phyloP scores from a whole-genome alignment of 2,113 vertebrate species.

The Patagioenas fasciata region DNA sequence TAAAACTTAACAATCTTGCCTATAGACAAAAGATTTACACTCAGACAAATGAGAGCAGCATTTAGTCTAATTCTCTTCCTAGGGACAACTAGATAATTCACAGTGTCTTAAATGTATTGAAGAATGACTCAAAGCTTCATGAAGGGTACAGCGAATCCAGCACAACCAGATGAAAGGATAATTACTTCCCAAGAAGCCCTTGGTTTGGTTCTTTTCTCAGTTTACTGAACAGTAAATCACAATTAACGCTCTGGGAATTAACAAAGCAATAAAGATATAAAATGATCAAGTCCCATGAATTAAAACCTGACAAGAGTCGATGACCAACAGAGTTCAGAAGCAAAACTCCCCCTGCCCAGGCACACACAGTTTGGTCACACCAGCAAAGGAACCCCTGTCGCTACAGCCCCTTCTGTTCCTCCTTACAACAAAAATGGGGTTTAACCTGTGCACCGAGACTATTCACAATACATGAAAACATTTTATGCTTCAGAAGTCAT shows the following conservation, averaged over 20 bases:
- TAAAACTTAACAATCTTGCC: background rate
- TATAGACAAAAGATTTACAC: background rate
- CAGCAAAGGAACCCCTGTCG: background rate
- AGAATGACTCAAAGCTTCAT: background rate
- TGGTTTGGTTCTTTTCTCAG: background rate
- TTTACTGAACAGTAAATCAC: background rate
- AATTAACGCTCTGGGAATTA: background rate
- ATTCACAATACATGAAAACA: rapidly evolving
- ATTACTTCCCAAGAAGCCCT: background rate
- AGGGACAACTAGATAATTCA: background rate
- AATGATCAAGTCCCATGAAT: background rate
- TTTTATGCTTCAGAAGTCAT: background rate
- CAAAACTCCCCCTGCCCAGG: background rate
- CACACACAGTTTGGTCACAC: background rate
- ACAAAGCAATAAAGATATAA: background rate
- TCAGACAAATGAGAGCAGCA: background rate
- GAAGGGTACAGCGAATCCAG: background rate
- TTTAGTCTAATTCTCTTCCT: background rate
- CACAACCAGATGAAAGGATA: background rate
- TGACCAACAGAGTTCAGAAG: background rate
- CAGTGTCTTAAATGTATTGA: background rate
- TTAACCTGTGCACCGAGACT: background rate
- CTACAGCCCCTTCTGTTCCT: background rate
- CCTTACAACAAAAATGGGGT: background rate
- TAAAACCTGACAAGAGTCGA: background rate